Percentiles rank a stretch among this genome's conserved stretches.
These are phyloP conservation scores for Pentamera pediparva DNA, from an alignment of 53 echinoderm and acorn worm genomes.

Conservation along the genomic window DNA sequence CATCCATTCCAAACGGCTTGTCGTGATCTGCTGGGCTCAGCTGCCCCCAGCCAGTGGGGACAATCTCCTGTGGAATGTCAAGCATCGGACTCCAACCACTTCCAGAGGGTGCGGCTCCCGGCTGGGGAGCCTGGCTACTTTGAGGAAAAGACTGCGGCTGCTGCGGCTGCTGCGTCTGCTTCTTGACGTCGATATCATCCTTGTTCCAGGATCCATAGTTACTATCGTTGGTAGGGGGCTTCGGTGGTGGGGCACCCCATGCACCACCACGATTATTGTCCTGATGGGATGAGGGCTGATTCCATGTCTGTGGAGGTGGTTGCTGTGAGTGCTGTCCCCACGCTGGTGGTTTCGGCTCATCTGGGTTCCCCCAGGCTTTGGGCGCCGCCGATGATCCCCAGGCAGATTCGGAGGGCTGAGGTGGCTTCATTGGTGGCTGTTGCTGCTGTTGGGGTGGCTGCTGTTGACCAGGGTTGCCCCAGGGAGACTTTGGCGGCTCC, in stretches of 20 bases:
- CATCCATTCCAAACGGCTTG: conserved; percentile 48
- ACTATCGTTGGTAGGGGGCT: conserved; percentile 27
- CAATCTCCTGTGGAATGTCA: conserved; percentile 57
- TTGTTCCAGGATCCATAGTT: conserved; percentile 48
- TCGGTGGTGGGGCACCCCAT: conserved; percentile 30
- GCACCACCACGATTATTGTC: neutral
- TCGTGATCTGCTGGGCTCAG: conserved; percentile 35
- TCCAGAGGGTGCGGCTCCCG: conserved; percentile 43
- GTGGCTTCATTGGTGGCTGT: no score
- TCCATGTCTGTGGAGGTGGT: conserved; percentile 5
- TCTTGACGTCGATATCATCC: conserved; percentile 52
- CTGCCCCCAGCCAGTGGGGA: conserved; percentile 92
- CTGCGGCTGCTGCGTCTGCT: conserved; percentile 55
- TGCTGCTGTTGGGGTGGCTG: no score
- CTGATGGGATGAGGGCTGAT: neutral
- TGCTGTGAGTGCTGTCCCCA: neutral
- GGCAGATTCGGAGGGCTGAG: conserved; percentile 23
- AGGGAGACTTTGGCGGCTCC: conserved; percentile 53
- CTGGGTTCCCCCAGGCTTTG: conserved; percentile 44
- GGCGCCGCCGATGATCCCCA: conserved; percentile 38
- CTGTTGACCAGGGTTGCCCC: conserved; percentile 35
- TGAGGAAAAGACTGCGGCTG: conserved; percentile 48
- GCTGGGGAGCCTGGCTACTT: conserved; percentile 21
- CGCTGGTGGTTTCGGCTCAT: conserved; percentile 45
- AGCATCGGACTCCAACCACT: conserved; percentile 31